Percentiles rank a stretch among this genome's conserved stretches.
These are phyloP conservation scores for Mimas tiliae DNA, from an alignment of 2,888 invertebrate genomes.

Conservation along the genomic window DNA sequence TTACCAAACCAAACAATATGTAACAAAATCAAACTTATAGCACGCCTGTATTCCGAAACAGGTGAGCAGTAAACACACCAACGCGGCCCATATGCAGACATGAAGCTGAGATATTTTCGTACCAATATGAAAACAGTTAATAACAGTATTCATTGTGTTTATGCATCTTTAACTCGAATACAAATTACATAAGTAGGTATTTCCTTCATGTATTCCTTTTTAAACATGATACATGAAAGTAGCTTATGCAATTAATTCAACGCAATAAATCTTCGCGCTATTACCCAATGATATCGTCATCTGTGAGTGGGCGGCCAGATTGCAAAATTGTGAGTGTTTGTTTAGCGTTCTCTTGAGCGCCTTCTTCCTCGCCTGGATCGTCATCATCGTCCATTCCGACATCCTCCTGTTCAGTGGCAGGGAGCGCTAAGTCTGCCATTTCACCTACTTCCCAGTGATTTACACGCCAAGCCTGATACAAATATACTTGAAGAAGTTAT, in stretches of 20 bases:
- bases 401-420: conserved; percentile 60
- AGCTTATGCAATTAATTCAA: conserved; percentile 10
- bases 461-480: conserved; percentile 60
- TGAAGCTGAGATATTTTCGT: too few relatives aligned
- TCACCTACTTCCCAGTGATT: conserved; percentile 70
- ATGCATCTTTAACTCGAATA: too few relatives aligned
- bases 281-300: conserved; percentile 70
- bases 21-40: too few relatives aligned
- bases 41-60: too few relatives aligned
- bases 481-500: not conserved
- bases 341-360: conserved; percentile 53
- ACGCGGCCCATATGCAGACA: too few relatives aligned
- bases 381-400: conserved; percentile 54
- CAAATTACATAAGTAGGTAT: not conserved
- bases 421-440: conserved; percentile 49
- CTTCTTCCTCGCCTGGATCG: conserved; percentile 62
- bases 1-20: too few relatives aligned
- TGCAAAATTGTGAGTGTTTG: conserved; percentile 59
- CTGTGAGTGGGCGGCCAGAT: conserved; percentile 59
- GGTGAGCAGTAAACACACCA: too few relatives aligned
- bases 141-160: too few relatives aligned
- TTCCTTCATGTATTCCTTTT: conserved; percentile 1
- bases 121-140: too few relatives aligned
- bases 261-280: conserved; percentile 23
- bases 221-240: conserved; percentile 2